A percentile compares a stretch with the other conserved stretches of the same genome.
Evolutionary conservation across 2,113 vertebrate genomes (phyloP).

Genomic region (Vulpes ferrilata): DNA sequence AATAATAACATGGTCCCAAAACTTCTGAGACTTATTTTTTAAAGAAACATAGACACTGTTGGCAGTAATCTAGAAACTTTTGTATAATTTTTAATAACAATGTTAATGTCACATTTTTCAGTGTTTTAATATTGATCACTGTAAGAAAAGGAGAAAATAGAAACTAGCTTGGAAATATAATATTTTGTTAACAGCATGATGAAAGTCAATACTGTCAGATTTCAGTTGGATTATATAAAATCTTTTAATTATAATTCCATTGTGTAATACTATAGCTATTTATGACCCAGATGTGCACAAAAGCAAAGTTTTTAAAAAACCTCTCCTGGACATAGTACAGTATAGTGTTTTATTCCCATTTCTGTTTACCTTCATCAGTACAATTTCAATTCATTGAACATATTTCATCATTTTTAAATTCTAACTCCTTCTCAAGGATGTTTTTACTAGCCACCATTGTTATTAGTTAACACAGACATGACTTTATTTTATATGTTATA

Average conservation of each 20-base stretch:
- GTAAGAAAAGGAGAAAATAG: neutral
- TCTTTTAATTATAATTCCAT: slow-evolving; percentile 26
- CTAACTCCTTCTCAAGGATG: neutral
- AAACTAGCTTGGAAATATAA: slow-evolving; percentile 26
- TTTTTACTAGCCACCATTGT: neutral
- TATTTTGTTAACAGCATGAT: neutral
- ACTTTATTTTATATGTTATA: neutral
- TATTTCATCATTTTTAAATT: slow-evolving; percentile 46
- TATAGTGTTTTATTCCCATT: slow-evolving; percentile 12
- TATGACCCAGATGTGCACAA: neutral
- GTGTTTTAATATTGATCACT: neutral
- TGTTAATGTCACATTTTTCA: neutral
- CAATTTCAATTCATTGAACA: neutral
- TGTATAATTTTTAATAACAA: slow-evolving; percentile 10
- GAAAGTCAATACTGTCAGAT: neutral
- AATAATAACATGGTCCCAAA: neutral
- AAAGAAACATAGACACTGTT: neutral
- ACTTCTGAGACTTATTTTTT: neutral
- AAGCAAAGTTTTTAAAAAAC: slow-evolving; percentile 5
- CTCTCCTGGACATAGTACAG: neutral
- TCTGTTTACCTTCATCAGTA: neutral
- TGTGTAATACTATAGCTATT: neutral
- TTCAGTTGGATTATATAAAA: neutral
- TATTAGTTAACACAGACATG: neutral
- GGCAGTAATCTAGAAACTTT: neutral